Base-by-base conservation (phyloP, 23 tunicate species). In the Halocynthia aurantium region DNA sequence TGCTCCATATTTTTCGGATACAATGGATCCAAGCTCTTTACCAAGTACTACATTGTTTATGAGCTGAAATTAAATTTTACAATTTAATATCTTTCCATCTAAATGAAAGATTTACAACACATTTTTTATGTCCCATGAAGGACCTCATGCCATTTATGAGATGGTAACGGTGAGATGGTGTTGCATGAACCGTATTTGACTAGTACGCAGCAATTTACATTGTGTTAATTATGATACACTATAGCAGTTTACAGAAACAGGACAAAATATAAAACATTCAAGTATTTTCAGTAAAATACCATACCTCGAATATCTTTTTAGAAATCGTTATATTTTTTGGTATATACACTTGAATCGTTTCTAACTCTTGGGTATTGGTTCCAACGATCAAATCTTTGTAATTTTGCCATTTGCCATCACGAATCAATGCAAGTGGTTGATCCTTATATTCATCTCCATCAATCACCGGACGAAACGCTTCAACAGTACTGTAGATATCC, bases 401-500 rank as follows among this genome's bases (percentile, higher is more conserved):
- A 19, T 44, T 13, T 8, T 56, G 17, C 78, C 78, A 74, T 8
- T 18, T 54, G 8, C 78, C 78, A 8, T 74, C 78, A 15, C 57
- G 78, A 5, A 74, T 54, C 50, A 55, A 54, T 52, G 55, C 78
- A 74, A 74, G 31, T 64, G 78, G 78, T 6, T 74, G 78, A 17
- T 74, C 15, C 0, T 7, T 52, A n/a, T 54, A 74, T 74, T 74
- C 78, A 8, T n/a, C 78, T 5, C 78, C 78, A 49, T 74, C 78
- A 22, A 74, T 44, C 13, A 74, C 78, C 55, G 78, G 78, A 10
- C 78, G 78, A 53, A 74, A 74, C 9, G 78, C 78, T 7, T 74
- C 78, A 13, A 74, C 62, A n/a, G 78, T 74, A 64, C 78, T 74
- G 22, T 4, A 74, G n/a, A 74, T 8, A 18, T 74, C 78, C 13